phyloP scores from a whole-genome alignment of 2,113 vertebrate genomes.

The Tetrao urogallus region DNA sequence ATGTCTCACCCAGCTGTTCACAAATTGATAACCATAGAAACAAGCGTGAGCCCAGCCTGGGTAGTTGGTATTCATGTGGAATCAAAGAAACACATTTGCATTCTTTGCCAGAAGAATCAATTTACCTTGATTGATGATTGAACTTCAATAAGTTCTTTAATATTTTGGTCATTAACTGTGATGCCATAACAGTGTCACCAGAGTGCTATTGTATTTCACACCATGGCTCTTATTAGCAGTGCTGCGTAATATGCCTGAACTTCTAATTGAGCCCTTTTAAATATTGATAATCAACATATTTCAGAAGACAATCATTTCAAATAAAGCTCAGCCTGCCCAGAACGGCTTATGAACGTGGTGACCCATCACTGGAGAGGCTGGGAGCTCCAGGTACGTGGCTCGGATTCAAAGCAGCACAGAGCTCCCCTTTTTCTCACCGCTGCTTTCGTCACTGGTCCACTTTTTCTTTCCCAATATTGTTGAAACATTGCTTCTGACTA shows the following conservation, averaged over 20 bases:
- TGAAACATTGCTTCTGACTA: slow-evolving; percentile 28
- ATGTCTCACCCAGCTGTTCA: slow-evolving; percentile 40
- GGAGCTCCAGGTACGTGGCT: background rate
- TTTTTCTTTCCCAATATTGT: background rate
- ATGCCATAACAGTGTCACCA: slow-evolving; percentile 48
- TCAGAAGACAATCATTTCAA: slow-evolving; percentile 22
- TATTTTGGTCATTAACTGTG: slow-evolving; percentile 73
- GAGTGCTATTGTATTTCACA: slow-evolving; percentile 56
- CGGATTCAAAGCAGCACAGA: background rate
- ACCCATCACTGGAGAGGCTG: background rate
- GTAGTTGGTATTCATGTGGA: slow-evolving; percentile 53
- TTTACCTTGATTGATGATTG: slow-evolving; percentile 76
- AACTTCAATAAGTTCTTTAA: slow-evolving; percentile 72
- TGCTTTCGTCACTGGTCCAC: background rate
- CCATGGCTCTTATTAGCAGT: slow-evolving; percentile 40
- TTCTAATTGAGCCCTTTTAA: slow-evolving; percentile 64
- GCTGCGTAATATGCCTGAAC: slow-evolving; percentile 57
- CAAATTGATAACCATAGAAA: slow-evolving; percentile 47
- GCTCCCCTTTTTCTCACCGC: background rate
- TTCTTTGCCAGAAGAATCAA: slow-evolving; percentile 69
- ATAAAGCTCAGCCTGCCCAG: slow-evolving; percentile 18
- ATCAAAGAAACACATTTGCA: slow-evolving; percentile 63
- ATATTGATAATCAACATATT: slow-evolving; percentile 62
- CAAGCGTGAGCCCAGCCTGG: background rate
- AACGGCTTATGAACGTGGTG: background rate